Evolutionary conservation across 1,140 invertebrate genomes (phyloP).

Genomic region (Heterodera schachtii): DNA sequence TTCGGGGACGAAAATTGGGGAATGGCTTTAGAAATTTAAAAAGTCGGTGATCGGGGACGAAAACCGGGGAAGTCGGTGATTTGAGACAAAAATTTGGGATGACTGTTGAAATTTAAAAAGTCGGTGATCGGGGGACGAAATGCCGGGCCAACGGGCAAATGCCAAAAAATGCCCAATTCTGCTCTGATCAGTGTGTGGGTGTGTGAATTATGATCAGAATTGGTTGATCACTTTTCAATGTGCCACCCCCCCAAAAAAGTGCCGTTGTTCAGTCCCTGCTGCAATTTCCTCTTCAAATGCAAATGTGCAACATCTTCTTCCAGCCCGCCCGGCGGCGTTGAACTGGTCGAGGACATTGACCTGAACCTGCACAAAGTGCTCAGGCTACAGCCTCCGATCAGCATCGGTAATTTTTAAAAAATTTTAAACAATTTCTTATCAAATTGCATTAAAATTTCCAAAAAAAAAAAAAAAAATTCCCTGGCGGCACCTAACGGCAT

Average conservation of each 20-base stretch:
- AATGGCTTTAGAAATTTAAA: too few relatives aligned
- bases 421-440: too few relatives aligned
- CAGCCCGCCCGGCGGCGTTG: neutral
- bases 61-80: too few relatives aligned
- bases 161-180: too few relatives aligned
- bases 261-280: slow-evolving; percentile 25
- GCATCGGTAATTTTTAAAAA: slow-evolving; percentile 1
- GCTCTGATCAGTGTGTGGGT: too few relatives aligned
- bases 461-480: too few relatives aligned
- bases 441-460: neutral
- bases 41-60: too few relatives aligned
- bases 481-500: too few relatives aligned
- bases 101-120: neutral
- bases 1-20: too few relatives aligned
- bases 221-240: too few relatives aligned
- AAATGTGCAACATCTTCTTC: slow-evolving; percentile 12
- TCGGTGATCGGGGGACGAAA: neutral
- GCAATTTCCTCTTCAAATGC: slow-evolving; percentile 21
- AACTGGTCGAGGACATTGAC: slow-evolving; percentile 17
- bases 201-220: too few relatives aligned
- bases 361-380: slow-evolving; percentile 26
- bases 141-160: too few relatives aligned
- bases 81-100: neutral
- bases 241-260: neutral
- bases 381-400: slow-evolving; percentile 19